Evolutionary conservation across 2,113 vertebrate genomes (phyloP), one percentile per base, ranked within the genome.

Genomic region (Paradoxurus hermaphroditus): DNA sequence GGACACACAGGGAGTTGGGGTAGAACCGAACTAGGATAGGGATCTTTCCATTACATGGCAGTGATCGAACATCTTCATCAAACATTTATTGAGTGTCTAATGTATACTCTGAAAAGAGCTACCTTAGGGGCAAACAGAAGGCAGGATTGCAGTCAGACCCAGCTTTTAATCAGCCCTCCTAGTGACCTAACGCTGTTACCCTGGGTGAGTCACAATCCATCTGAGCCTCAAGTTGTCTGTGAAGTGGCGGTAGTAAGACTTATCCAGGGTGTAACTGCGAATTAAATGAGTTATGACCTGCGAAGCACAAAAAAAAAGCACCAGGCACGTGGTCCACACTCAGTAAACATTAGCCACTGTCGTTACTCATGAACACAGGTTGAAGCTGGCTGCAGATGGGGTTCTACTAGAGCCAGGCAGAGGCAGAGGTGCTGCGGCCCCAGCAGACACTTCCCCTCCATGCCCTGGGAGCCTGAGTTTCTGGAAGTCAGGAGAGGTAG

Each of bases 31-130:
- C 63, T 75, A 59, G 75, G 63, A 87, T 63, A 90, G 36, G 4
- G 87, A 96, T 96, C 86, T 96, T 98, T 97, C 97, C 95, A 95
- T 96, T 90, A 95, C 79, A 84, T 92, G 68, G 44, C 94, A 90
- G 68, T 93, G 65, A 95, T 67, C 93, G 86, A 93, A 91, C 91
- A 83, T 95, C 95, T 96, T 95, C 97, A 96, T 98, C 97, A 97
- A 97, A 95, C 92, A 96, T 98, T 97, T 96, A 98, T 95, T 44
- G 70, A 94, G 81, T 85, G 63, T 96, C 97, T 96, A 82, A 91
- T 75, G 41, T 95, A 93, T 95, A 65, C 67, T 56, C 67, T n/a
- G 39, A 95, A 65, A 94, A 72, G 82, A 93, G 77, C 91, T 77
- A 93, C 34, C 63, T 92, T 87, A 39, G 77, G 25, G 51, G 41